Base-by-base conservation (phyloP, 2,797 vertebrate genomes). In the Rhinophrynus dorsalis region DNA sequence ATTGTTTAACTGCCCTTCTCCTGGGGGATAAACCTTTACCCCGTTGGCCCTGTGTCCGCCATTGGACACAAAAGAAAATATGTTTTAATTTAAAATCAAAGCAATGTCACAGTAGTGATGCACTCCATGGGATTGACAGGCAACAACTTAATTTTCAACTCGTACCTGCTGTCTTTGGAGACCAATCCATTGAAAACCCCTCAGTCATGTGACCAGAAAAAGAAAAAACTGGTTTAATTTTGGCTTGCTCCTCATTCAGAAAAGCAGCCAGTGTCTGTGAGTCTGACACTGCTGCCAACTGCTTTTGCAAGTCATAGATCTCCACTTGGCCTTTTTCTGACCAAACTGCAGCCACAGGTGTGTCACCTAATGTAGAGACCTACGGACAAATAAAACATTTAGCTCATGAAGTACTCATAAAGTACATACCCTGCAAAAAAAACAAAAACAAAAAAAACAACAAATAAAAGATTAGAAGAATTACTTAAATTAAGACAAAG, bases 301-400 rank as follows among this genome's bases (percentile, higher is more conserved):
- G 93, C 47, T 80, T 27, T 40, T 27, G 81, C 1, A 97, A 88
- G 2, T 92, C 88, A 70, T 91, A 95, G 70, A 97, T 86, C 77
- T 95, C 93, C 48, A 96, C 94, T 62, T 92, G 91, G n/a, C 91
- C 94, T 60, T 96, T 96, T 67, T 96, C 95, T 0, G 94, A 95
- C 95, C 95, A 97, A 8, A 93, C 86, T 0, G 90, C 95, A 13
- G 91, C 94, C 69, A 97, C 73, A 0, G 91, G 84, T 37, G 85
- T 85, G 30, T 88, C 84, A 0, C 86, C 88, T 2, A 85, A 76
- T 18, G 72, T 84, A 0, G 91, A 90, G 57, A 93, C 93, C 95
- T 97, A 76, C 4, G 13, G 2, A 18, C 21, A 23, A 24, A 24
- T 1, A 48, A 48, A 48, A 2, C 15, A 20, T 6, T 38, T 5